Conservation (phyloP, 2,113 vertebrate genomes). For the Lepus timidus region DNA sequence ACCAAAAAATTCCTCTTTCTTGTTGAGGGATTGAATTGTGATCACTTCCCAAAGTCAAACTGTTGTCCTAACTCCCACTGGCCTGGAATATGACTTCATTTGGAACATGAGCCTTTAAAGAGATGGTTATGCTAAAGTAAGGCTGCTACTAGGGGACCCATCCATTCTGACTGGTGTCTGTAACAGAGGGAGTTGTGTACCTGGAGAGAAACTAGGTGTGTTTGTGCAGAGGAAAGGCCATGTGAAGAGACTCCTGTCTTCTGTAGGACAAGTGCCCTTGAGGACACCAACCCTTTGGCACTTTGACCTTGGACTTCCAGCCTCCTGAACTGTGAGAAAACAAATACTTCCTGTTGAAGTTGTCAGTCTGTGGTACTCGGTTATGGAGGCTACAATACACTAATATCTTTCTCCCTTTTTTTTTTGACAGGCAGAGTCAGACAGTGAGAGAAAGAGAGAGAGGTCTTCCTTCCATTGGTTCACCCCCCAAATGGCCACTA, state of each 20-base stretch:
- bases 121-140: neutral
- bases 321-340: neutral
- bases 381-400: neutral
- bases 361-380: neutral
- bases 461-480: too few species aligned
- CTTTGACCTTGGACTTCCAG: neutral
- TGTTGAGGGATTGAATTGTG: neutral
- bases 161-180: neutral
- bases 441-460: too few species aligned
- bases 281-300: neutral
- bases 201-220: neutral
- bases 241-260: neutral
- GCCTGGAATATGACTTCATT: neutral
- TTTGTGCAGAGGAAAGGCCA: rapidly evolving
- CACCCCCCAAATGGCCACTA: too few species aligned
- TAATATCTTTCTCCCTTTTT: too few species aligned
- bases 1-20: neutral
- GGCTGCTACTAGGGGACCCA: neutral
- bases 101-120: neutral
- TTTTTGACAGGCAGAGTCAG: too few species aligned
- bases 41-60: neutral
- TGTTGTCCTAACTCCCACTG: neutral
- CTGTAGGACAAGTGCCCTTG: neutral
- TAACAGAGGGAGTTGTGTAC: neutral
- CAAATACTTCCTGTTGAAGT: neutral